phyloP scores from a whole-genome alignment of 2,888 invertebrate species.

The Drosophila tanythrix region DNA sequence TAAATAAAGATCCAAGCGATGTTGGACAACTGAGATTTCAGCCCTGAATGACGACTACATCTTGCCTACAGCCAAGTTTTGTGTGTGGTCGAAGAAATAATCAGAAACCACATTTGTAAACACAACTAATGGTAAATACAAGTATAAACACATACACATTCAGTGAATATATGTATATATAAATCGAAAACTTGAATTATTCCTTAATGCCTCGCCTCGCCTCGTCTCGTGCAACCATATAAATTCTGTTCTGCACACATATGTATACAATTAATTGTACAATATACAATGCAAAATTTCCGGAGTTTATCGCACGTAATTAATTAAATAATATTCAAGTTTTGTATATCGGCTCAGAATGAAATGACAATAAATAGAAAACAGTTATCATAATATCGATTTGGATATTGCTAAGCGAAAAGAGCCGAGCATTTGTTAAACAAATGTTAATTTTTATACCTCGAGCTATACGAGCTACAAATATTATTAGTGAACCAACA shows the following conservation, averaged over 20 bases:
- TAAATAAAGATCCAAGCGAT: not conserved
- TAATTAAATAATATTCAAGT: not conserved
- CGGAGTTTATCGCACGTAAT: not conserved
- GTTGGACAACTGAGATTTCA: constrained; percentile 32
- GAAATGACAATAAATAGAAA: not conserved
- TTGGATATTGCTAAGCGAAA: no score
- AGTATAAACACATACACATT: not conserved
- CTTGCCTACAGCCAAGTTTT: not conserved
- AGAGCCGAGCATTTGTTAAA: no score
- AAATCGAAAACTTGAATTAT: not conserved
- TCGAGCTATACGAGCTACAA: not conserved
- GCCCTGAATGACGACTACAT: not conserved
- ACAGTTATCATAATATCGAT: no score
- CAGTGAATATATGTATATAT: not conserved
- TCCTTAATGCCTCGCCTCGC: not conserved
- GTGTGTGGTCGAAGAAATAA: constrained; percentile 1
- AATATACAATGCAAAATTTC: not conserved
- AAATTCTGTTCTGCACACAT: not conserved
- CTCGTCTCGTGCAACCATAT: no score
- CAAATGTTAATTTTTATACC: no score
- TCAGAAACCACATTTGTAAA: not conserved
- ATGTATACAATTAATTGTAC: not conserved
- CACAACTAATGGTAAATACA: not conserved
- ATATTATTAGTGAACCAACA: not conserved
- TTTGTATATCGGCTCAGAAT: not conserved